These are phyloP conservation scores for Brachionus manjavacas DNA, from an alignment of 1,140 invertebrate genomes.

Conservation along the genomic window DNA sequence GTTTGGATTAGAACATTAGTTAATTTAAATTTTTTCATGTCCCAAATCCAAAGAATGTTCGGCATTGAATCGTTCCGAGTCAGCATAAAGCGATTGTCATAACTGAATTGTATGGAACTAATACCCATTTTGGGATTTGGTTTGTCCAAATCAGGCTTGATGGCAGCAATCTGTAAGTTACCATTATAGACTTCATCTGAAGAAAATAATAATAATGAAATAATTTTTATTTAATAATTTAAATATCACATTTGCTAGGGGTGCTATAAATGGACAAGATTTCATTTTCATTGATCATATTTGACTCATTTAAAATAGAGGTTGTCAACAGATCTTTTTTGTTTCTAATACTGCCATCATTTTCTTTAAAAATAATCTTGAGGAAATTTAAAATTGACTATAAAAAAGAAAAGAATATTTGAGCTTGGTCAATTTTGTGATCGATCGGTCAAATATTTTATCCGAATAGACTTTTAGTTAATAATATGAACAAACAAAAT, in stretches of 20 bases:
- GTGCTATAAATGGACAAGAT: conserved; percentile 26
- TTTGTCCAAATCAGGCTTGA: conserved; percentile 54
- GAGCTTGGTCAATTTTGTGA: too few species aligned
- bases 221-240: background rate
- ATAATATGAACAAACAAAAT: too few species aligned
- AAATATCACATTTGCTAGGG: conserved; percentile 25
- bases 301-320: conserved; percentile 34
- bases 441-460: too few species aligned
- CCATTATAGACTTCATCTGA: conserved; percentile 51
- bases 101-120: conserved; percentile 52
- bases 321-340: conserved; percentile 4
- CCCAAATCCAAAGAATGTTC: conserved; percentile 55
- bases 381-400: background rate
- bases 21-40: conserved; percentile 49
- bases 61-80: conserved; percentile 57
- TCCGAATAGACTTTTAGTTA: too few species aligned
- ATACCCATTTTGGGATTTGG: conserved; percentile 55
- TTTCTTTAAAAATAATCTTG: conserved; percentile 39
- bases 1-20: conserved; percentile 52
- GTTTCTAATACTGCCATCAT: background rate
- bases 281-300: conserved; percentile 19
- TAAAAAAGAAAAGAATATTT: background rate
- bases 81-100: conserved; percentile 54
- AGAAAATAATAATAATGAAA: background rate
- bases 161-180: conserved; percentile 48